Percentiles rank a stretch among this genome's conserved stretches.
Conservation (phyloP, 1,140 invertebrate genomes). For the Apolygus lucorum region DNA sequence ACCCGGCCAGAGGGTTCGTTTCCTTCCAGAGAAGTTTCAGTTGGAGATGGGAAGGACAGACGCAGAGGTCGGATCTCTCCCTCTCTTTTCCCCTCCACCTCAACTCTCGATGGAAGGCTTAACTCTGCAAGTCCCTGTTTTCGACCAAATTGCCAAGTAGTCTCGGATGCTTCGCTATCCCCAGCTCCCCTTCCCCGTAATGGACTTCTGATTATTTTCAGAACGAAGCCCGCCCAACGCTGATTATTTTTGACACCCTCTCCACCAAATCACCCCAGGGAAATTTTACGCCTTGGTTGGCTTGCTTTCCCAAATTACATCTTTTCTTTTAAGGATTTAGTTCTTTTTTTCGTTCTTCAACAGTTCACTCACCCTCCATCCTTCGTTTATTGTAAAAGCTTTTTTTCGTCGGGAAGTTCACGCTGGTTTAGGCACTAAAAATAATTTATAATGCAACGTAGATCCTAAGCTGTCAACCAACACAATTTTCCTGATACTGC, state of each 20-base stretch:
- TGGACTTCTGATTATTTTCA: slow-evolving; percentile 22
- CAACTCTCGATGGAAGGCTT: neutral
- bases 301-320: neutral
- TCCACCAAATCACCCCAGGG: neutral
- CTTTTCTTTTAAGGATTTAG: neutral
- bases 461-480: too few relatives aligned
- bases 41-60: slow-evolving; percentile 1
- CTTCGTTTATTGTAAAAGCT: too few relatives aligned
- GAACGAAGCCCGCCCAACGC: too few relatives aligned
- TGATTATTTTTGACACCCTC: slow-evolving; percentile 20
- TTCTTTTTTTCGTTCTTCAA: neutral
- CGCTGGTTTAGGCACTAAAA: too few relatives aligned
- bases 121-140: slow-evolving; percentile 19
- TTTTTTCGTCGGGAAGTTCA: too few relatives aligned
- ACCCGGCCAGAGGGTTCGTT: neutral
- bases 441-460: too few relatives aligned
- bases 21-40: neutral
- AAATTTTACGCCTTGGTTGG: neutral
- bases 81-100: neutral
- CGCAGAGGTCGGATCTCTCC: neutral
- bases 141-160: slow-evolving; percentile 23
- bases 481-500: too few relatives aligned
- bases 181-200: neutral
- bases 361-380: too few relatives aligned
- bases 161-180: neutral